phyloP scores from a whole-genome alignment of 2,113 vertebrate genomes.

The Lichenostomus cassidix region DNA sequence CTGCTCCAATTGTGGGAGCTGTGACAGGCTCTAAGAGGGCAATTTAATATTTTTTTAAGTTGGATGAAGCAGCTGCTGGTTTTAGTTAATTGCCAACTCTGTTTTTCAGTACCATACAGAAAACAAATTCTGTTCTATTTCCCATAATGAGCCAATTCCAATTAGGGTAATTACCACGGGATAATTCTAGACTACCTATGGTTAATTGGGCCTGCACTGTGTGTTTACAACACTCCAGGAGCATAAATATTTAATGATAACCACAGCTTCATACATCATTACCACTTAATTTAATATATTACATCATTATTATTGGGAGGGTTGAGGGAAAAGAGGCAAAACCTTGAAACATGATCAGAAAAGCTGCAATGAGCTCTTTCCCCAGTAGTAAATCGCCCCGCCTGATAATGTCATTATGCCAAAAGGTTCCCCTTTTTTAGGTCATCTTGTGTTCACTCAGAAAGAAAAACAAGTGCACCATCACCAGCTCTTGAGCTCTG shows the following conservation, averaged over 20 bases:
- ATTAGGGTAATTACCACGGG: conserved; percentile 33
- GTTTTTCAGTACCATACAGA: conserved; percentile 25
- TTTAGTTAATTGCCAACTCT: conserved; percentile 54
- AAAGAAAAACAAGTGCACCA: not conserved
- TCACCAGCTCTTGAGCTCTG: not conserved
- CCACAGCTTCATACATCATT: conserved; percentile 28
- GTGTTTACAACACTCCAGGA: conserved; percentile 43
- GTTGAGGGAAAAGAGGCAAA: not conserved
- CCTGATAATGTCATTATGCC: not conserved
- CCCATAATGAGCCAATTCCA: conserved; percentile 14
- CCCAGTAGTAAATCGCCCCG: not conserved
- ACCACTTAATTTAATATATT: conserved; percentile 46
- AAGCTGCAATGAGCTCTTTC: not conserved
- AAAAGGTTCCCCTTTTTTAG: not conserved
- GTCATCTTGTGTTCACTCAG: not conserved
- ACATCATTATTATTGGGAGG: not conserved
- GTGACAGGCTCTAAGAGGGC: conserved; percentile 18
- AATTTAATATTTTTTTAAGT: conserved; percentile 35
- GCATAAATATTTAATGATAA: conserved; percentile 62
- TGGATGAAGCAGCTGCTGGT: conserved; percentile 24
- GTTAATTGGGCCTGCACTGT: conserved; percentile 51
- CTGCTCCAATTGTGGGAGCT: conserved; percentile 24
- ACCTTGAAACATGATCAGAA: not conserved
- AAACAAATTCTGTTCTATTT: conserved; percentile 50
- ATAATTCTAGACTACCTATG: conserved; percentile 49